Evolutionary conservation across 2,888 invertebrate species (phyloP).

Genomic region (Villa cingulata): DNA sequence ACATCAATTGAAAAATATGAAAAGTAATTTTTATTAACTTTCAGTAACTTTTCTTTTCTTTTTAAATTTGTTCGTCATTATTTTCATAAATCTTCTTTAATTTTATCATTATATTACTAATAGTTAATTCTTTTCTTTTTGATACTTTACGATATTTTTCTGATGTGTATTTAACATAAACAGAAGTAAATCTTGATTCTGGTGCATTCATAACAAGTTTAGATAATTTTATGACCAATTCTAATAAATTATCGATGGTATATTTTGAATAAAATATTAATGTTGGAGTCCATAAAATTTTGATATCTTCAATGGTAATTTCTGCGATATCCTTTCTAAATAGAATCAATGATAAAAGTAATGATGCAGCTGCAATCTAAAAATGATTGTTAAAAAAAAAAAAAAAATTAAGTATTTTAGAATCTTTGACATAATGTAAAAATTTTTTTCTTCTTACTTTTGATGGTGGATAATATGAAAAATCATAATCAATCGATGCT

Average conservation of each 20-base stretch:
- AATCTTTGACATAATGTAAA: no score
- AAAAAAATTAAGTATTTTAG: not conserved
- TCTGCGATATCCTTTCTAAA: not conserved
- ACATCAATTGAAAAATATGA: no score
- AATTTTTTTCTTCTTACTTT: not conserved
- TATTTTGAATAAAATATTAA: not conserved
- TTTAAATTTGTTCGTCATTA: no score
- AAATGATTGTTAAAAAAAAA: not conserved
- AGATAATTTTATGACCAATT: not conserved
- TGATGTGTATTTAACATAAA: not conserved
- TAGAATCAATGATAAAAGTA: not conserved
- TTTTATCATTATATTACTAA: not conserved
- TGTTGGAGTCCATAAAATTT: not conserved
- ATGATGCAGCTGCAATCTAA: not conserved
- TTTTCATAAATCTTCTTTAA: not conserved
- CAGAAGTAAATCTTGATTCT: not conserved
- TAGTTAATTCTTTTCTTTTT: not conserved
- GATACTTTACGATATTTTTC: not conserved
- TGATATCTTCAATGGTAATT: not conserved
- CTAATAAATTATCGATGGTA: not conserved
- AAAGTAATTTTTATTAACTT: no score
- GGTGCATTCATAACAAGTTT: not conserved
- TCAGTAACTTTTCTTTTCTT: no score
- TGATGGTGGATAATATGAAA: not conserved
- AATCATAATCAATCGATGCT: not conserved